These are phyloP conservation scores for Caiman crocodilus DNA, from an alignment of 2,797 vertebrate species.

Conservation along the genomic window DNA sequence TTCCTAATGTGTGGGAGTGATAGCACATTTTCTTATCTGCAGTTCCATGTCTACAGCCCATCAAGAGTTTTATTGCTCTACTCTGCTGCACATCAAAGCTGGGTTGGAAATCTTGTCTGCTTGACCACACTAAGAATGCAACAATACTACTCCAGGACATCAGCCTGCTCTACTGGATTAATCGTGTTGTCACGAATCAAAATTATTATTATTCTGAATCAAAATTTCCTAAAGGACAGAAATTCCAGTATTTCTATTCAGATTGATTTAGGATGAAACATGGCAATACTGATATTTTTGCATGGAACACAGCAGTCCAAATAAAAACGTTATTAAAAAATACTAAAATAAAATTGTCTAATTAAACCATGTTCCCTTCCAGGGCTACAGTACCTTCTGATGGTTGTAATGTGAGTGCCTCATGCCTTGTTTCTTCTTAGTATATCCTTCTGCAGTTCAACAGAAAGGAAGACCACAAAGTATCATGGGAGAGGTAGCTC, in stretches of 20 bases:
- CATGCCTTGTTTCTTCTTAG: neutral
- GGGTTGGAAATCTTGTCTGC: conserved; percentile 2
- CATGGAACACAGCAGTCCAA: neutral
- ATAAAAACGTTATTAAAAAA: neutral
- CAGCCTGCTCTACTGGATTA: neutral
- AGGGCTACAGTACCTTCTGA: neutral
- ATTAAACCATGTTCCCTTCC: neutral
- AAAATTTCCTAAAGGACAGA: neutral
- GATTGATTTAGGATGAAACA: neutral
- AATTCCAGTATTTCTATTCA: neutral
- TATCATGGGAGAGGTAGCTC: neutral
- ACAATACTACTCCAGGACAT: neutral
- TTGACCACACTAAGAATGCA: neutral
- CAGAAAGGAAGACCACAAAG: neutral
- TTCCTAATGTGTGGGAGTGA: neutral
- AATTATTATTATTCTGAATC: too few species aligned
- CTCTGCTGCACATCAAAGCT: neutral
- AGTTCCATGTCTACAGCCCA: neutral
- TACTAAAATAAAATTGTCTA: neutral
- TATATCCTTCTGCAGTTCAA: neutral
- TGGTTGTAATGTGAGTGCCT: neutral
- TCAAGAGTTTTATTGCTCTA: neutral
- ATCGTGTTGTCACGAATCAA: too few species aligned
- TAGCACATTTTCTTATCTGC: neutral
- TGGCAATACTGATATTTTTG: neutral